Percentiles rank a stretch among this genome's conserved stretches.
phyloP scores from a whole-genome alignment of 2,113 vertebrate genomes.

The Lagenorhynchus albirostris region DNA sequence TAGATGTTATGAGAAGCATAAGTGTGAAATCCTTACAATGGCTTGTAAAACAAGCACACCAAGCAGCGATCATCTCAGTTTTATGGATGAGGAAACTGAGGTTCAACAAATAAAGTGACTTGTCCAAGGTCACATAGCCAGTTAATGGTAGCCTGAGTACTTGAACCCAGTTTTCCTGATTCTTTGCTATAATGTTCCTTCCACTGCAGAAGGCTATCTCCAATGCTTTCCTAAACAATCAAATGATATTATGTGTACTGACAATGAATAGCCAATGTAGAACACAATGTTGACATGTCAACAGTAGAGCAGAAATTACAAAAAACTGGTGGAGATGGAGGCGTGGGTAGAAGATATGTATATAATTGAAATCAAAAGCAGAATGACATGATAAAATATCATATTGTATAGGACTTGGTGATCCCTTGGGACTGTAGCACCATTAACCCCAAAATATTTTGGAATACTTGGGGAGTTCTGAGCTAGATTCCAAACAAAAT shows the following conservation, averaged over 20 bases:
- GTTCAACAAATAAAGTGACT: background rate
- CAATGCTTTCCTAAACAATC: background rate
- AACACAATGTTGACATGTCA: background rate
- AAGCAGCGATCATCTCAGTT: background rate
- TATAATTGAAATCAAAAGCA: background rate
- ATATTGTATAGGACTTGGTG: background rate
- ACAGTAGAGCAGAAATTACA: background rate
- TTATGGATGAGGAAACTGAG: slow-evolving; percentile 12
- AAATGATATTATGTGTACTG: background rate
- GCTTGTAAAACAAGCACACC: background rate
- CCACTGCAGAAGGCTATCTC: background rate
- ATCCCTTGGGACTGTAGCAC: background rate
- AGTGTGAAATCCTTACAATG: slow-evolving; percentile 1
- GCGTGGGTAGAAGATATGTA: background rate
- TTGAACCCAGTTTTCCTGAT: background rate
- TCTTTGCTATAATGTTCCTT: background rate
- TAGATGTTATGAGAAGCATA: background rate
- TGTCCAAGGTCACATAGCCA: background rate
- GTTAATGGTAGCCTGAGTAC: background rate
- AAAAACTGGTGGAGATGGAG: background rate
- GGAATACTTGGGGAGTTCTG: background rate
- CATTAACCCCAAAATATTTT: background rate
- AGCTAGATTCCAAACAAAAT: background rate
- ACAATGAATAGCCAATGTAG: background rate
- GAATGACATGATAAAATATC: slow-evolving; percentile 8